phyloP scores from a whole-genome alignment of 2,888 invertebrate species.

The Mamestra brassicae region DNA sequence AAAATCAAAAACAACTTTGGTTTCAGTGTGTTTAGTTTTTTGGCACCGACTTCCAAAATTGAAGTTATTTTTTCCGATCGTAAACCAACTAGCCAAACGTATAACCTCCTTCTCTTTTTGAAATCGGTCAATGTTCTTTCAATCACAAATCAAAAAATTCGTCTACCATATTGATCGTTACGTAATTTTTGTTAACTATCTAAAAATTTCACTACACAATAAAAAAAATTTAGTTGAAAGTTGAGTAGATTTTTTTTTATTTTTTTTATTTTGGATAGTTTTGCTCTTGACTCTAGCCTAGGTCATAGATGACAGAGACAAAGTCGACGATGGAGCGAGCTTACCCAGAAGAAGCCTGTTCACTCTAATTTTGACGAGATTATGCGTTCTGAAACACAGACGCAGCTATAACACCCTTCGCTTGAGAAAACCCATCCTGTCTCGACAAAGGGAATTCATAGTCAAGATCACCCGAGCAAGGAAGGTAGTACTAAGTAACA shows the following conservation, averaged over 20 bases:
- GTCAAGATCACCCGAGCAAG: not conserved
- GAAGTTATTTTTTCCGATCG: not conserved
- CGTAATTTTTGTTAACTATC: too few species aligned
- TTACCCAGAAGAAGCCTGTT: too few species aligned
- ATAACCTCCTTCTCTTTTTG: not conserved
- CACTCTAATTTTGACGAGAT: too few species aligned
- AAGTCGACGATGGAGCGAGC: too few species aligned
- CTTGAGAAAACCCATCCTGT: not conserved
- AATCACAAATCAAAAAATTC: too few species aligned
- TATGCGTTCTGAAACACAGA: too few species aligned
- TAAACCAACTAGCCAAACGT: not conserved
- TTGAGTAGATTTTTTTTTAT: not conserved
- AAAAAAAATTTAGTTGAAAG: too few species aligned
- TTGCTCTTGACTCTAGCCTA: too few species aligned
- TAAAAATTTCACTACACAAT: too few species aligned
- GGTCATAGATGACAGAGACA: too few species aligned
- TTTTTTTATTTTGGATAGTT: too few species aligned
- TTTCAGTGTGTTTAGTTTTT: not conserved
- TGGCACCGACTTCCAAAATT: not conserved
- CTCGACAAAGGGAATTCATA: not conserved
- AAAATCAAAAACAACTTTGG: not conserved
- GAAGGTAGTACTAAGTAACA: not conserved
- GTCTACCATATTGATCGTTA: too few species aligned
- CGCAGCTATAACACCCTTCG: not conserved
- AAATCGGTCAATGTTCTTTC: not conserved